Base-by-base conservation (phyloP, 2,888 invertebrate genomes). In the Rhamnusium bicolor region DNA sequence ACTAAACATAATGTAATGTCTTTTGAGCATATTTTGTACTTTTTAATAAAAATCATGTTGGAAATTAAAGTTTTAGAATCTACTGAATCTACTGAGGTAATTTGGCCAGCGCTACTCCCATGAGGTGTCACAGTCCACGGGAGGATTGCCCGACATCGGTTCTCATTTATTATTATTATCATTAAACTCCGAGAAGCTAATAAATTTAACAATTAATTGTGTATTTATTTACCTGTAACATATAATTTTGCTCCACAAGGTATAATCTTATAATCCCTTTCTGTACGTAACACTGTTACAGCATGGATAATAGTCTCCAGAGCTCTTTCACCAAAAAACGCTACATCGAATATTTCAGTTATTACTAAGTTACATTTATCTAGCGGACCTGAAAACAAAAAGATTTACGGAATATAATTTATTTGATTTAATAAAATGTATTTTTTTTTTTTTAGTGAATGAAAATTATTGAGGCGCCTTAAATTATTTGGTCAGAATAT, bases 291-390 rank as follows among this genome's bases (percentile, higher is more conserved):
- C 78, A 91, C 86, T 69, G 91, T 87, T 91, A 93, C 93, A 5
- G 94, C 94, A 88, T 95, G 93, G 51, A 90, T 86, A 51, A 95
- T 84, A 16, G 92, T 92, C 78, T 91, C 89, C 53, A 96, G 85
- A 40, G 93, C 90, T 81, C 92, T 90, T 87, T 96, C 96, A 0
- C 96, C 95, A 86, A 96, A 93, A 24, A 95, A 85, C 0, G 93
- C 95, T 61, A 93, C 92, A 89, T 96, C 96, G 88, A 96, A 93
- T 76, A 93, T 92, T 88, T 96, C 95, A 1, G 94, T 94, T 0
- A 95, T 90, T 66, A 95, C 86, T 54, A 95, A 85, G 68, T 92
- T 90, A 18, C 77, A 81, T 56, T 76, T 74, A 56, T 66, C 70
- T 53, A 54, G 71, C 7, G 74, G 60, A 56, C 70, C 75, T 72